Evolutionary conservation across 2,797 vertebrate species (phyloP), one percentile per base, ranked within the genome.

Genomic region (Argentina silus): DNA sequence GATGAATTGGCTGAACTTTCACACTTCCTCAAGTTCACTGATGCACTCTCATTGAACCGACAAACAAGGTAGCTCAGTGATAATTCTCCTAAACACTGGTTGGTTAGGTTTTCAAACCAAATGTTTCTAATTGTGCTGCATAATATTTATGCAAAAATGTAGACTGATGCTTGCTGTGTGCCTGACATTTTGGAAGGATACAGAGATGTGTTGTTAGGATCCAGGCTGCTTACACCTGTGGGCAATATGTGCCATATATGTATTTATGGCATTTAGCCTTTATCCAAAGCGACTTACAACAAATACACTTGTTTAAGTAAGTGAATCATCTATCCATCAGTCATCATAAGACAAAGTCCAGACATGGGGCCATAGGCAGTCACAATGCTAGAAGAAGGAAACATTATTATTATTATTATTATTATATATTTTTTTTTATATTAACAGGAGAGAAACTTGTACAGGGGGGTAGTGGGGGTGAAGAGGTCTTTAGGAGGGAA

Each of bases 1-100:
- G 27, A 67, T 67, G 7, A 48, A 67, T 66, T 17, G 9, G 23
- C 23, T 21, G n/a, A 67, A 36, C 11, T 67, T 42, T 66, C 11
- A 45, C 19, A 50, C 6, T 50, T 6, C 48, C 14, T 3, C 4
- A 17, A 19, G 23, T 63, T 43, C 61, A 63, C 15, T 36, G 21
- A 42, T 9, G 60, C 14, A 62, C 36, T 43, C 27, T 21, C 12
- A 42, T 43, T 62, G 60, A 62, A 62, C 23, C 60, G 36, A 7
- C 44, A 45, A 2, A 65, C 45, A 66, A 44, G 6, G 42, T 27
- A 43, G 61, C 27, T 43, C 57, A 7, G 36, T 60, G 21, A 14
- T 15, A 42, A 12, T 27, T 21, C 21, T 23, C 57, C 23, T 23
- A 60, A 23, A 60, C 21, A 60, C 27, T 27, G 14, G 27, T n/a